Base-by-base conservation (phyloP, 2,113 vertebrate genomes). In the Lepus timidus region DNA sequence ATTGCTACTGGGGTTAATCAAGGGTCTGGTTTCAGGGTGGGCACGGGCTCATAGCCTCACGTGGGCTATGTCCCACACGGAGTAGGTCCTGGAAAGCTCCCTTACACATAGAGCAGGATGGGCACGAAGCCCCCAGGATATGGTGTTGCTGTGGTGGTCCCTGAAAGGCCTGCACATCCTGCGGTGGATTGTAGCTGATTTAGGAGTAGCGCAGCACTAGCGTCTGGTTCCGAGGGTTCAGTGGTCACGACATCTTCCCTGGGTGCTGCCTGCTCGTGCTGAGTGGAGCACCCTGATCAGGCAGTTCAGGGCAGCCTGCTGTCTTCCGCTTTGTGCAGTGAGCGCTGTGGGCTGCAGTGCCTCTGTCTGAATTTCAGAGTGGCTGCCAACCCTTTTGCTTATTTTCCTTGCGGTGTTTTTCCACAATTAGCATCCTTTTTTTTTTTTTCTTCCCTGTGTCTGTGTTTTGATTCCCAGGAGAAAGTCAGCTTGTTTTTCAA, bases 401-500 rank as follows among this genome's bases (percentile, higher is more conserved):
- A 55, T 78, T 90, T 75, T 64, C 65, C 33, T 55, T 13, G n/a
- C 65, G 49, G 90, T 71, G 4, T 61, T 94, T 90, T 88, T 52
- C 88, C 81, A 82, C 81, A 82, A 7, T 33, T 39, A 78, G 11
- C 33, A 84, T 39, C 49, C 67, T 85, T 90, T 39, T 9, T 88
- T 92, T 73, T 64, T 17, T 44, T 44, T 44, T 44, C 44, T 44
- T 44, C 44, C 44, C 55, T 84, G 9, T 12, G 39, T 51, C 65
- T 88, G 39, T 67, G 55, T 67, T 74, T 90, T 75, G 55, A 83
- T 82, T 82, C 62, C 64, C 25, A 74, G 78, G 68, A 81, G 70
- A 85, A 6, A 36, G 33, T 27, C 31, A 78, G 33, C 82, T 93
- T 85, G 6, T 73, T 91, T 96, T 76, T 58, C 58, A 79, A 83